A percentile compares a stretch with the other conserved stretches of the same genome.
phyloP scores from a whole-genome alignment of 2,113 vertebrate genomes.

The Oriolus oriolus region DNA sequence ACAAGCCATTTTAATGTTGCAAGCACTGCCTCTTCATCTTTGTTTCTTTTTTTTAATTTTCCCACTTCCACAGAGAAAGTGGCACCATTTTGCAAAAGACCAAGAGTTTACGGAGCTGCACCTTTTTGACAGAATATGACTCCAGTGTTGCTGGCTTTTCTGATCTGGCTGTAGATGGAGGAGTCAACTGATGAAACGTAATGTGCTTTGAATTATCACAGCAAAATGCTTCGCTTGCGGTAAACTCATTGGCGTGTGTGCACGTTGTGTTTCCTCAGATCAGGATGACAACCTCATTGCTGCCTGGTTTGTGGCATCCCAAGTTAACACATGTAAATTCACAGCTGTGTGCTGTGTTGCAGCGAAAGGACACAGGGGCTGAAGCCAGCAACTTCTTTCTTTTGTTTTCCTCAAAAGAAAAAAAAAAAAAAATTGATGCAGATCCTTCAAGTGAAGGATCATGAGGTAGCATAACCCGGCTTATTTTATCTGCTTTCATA shows the following conservation, averaged over 20 bases:
- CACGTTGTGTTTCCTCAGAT: constrained; percentile 10
- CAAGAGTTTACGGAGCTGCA: not conserved
- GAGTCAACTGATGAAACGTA: not conserved
- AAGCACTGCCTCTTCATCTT: not conserved
- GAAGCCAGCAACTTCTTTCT: not conserved
- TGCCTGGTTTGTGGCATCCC: constrained; percentile 10
- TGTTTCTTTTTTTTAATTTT: not conserved
- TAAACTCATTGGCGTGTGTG: not conserved
- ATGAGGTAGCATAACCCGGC: not conserved
- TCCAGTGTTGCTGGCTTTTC: not conserved
- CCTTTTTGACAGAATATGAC: not conserved
- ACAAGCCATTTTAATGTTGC: not conserved
- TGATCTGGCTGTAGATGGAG: not conserved
- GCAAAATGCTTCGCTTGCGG: not conserved
- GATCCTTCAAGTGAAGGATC: not conserved
- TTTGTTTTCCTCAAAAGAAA: not conserved
- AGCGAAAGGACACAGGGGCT: not conserved
- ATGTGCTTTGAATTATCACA: constrained; percentile 26
- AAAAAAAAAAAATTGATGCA: not conserved
- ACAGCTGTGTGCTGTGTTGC: not conserved
- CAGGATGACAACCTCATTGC: constrained; percentile 24
- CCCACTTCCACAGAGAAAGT: not conserved
- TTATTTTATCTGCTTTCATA: not conserved
- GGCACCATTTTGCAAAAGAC: not conserved
- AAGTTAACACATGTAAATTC: not conserved